Percentiles rank a stretch among this genome's conserved stretches.
Evolutionary conservation across 2,888 invertebrate species (phyloP).

Genomic region (Carterocephalus palaemon): DNA sequence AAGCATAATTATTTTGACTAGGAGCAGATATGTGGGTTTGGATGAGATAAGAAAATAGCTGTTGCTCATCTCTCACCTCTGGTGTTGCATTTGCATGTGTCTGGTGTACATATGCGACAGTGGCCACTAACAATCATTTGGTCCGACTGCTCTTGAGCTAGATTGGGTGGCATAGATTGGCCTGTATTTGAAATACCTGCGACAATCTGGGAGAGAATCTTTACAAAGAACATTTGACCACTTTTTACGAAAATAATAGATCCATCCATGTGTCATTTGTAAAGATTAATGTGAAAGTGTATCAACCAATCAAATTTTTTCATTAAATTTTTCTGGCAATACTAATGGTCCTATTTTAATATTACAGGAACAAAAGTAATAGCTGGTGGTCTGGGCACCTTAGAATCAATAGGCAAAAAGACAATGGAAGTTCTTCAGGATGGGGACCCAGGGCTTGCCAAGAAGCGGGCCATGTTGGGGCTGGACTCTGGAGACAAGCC

Average conservation of each 20-base stretch:
- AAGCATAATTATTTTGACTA: conserved; percentile 29
- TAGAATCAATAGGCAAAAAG: conserved; percentile 96
- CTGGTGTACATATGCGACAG: not conserved
- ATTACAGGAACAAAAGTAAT: conserved; percentile 83
- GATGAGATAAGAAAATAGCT: no score
- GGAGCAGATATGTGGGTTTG: not conserved
- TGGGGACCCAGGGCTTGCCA: conserved; percentile 92
- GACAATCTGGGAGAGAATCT: no score
- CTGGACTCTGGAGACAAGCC: conserved; percentile 79
- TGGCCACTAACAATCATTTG: not conserved
- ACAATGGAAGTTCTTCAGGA: conserved; percentile 96
- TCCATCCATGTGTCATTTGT: no score
- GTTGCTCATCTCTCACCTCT: no score
- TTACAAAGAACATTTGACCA: no score
- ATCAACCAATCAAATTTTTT: no score
- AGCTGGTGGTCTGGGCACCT: conserved; percentile 89
- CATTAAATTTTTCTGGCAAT: no score
- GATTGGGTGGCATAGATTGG: no score
- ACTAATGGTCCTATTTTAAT: not conserved
- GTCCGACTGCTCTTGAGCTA: not conserved
- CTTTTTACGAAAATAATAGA: no score
- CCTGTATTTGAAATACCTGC: no score
- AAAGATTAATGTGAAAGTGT: no score
- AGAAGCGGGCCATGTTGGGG: conserved; percentile 84
- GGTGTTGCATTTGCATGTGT: not conserved